These are phyloP conservation scores for Heterocephalus glaber DNA, from an alignment of 2,113 vertebrate species.

Conservation along the genomic window DNA sequence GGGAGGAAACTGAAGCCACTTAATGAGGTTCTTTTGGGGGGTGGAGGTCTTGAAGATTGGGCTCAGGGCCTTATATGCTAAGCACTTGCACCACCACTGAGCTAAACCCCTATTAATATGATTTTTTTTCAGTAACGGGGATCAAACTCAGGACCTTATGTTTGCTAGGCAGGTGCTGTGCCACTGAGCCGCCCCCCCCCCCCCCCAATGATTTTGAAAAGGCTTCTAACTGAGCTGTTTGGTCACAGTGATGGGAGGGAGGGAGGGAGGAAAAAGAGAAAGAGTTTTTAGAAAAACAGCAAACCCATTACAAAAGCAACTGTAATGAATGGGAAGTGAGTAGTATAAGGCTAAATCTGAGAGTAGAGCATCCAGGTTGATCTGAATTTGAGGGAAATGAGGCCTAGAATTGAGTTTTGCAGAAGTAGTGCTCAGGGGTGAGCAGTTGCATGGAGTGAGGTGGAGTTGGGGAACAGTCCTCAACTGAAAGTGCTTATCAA, in stretches of 20 bases:
- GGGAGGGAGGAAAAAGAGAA: conserved; percentile 10
- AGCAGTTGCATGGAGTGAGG: not conserved
- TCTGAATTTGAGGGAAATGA: not conserved
- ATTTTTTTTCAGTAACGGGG: too few relatives aligned
- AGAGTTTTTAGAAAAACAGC: not conserved
- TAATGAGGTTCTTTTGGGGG: not conserved
- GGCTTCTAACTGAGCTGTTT: not conserved
- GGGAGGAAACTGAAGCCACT: not conserved
- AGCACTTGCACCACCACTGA: not conserved
- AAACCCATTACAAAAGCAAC: not conserved
- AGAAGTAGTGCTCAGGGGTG: not conserved
- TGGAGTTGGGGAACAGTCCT: not conserved
- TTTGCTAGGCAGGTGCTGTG: too few relatives aligned
- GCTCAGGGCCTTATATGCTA: not conserved
- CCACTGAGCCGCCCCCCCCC: too few relatives aligned
- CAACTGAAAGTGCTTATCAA: not conserved
- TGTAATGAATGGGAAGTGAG: not conserved
- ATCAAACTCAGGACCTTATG: too few relatives aligned
- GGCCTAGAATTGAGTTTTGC: not conserved
- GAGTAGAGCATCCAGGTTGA: not conserved
- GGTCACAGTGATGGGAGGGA: not conserved
- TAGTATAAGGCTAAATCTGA: not conserved
- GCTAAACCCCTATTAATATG: not conserved
- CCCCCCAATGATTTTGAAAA: conserved; percentile 7
- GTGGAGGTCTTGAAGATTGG: not conserved